Base-by-base conservation (phyloP, 2,113 vertebrate genomes). In the Neogobius melanostomus region DNA sequence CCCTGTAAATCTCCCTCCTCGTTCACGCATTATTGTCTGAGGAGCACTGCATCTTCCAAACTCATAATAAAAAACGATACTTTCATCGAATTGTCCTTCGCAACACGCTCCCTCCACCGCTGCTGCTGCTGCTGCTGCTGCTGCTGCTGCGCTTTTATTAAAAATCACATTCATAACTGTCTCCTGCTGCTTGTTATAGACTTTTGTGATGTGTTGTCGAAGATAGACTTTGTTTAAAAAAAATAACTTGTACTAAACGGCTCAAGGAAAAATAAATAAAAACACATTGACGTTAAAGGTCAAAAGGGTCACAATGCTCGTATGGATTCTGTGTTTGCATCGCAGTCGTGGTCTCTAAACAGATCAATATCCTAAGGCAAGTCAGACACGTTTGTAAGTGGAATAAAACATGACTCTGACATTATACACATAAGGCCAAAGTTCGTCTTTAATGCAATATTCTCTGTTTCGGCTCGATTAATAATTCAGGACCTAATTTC, bases 91-190 rank as follows among this genome's bases (percentile, higher is more conserved):
- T 11, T 16, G 46, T 42, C 67, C 67, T 44, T 10, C 63, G 54
- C 64, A 75, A 48, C 44, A 8, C 12, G 51, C 76, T 78, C 74
- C 79, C 82, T 85, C 75, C 65, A 71, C 74, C 61, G 65, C 44
- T 65, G 86, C 86, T 65, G 68, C 67, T 65, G 86, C 86, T 65
- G 68, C 67, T 51, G 66, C 63, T 65, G 86, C 86, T 65, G 68
- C 67, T 65, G 86, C 86, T 65, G 68, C 67, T 51, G 66, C 63
- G 72, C 51, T 52, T 70, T 86, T 80, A 81, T 85, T 80, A 88
- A 88, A 83, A 84, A 72, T 54, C 54, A 67, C 14, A 80, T 85
- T 87, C 72, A 57, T 74, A 11, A 10, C 16, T 48, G 62, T 46
- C 46, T 64, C 46, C 62, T 45, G 72, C 45, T 56, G 52, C 66